Evolutionary conservation across 2,113 vertebrate species (phyloP), one percentile per base, ranked within the genome.

Genomic region (Pungitius pungitius): DNA sequence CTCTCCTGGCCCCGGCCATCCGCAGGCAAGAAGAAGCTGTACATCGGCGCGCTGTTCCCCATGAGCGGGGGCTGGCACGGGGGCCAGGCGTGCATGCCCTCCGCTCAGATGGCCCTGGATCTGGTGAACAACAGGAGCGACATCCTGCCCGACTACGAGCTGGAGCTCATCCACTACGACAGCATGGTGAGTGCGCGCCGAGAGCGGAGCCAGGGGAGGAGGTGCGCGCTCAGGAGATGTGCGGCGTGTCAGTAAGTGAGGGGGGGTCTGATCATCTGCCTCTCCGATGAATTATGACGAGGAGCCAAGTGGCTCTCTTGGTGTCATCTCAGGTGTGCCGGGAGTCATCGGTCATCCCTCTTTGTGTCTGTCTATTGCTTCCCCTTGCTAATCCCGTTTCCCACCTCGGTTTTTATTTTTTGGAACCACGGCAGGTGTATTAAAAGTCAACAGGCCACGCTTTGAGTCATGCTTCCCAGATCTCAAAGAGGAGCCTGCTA

Each of bases 41-140:
- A 97, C 94, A 96, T 97, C 89, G 96, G 96, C 69, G 96, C 96
- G 39, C 94, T 97, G 87, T 97, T 97, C 90, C 96, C 96, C 55
- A 97, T 97, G 96, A 97, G 95, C 80, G 96, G 96, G 5, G 96
- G 96, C 79, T 97, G 96, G 96, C 96, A 96, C 0, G 96, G 96
- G 51, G 96, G 96, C 9, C 96, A 97, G 92, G 96, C 96, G 62
- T 97, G 96, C 80, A 94, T 96, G 68, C 96, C 96, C 62, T 92
- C 96, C 45, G 96, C 96, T 61, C 95, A 96, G 92, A 97, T 97
- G 96, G 96, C 96, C 47, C 90, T 97, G 90, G 95, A 97, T 84
- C 93, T 97, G 90, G 96, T 97, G 75, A 97, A 97, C 91, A 95
- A 95, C 93, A 78, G 96, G 85, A 94, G 93, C 77, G 96, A 97